These are phyloP conservation scores for Charadrius vociferus DNA, from an alignment of 2,113 vertebrate species.

Conservation along the genomic window DNA sequence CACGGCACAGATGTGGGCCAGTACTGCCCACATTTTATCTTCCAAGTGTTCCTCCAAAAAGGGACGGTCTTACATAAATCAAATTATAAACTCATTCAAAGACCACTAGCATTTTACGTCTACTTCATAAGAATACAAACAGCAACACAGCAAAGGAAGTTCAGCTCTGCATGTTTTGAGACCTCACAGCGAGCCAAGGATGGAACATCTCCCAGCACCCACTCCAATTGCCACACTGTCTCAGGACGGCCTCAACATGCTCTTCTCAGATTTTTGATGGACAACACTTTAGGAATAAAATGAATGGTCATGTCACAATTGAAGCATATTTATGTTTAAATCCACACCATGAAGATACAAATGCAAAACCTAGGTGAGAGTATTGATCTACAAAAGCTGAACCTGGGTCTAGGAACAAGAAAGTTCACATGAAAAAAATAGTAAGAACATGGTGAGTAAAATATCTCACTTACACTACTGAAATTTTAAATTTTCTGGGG, in stretches of 20 bases:
- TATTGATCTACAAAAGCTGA: not conserved
- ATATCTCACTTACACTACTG: not conserved
- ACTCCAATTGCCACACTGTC: not conserved
- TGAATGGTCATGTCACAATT: not conserved
- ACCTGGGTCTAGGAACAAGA: not conserved
- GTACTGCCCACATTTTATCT: not conserved
- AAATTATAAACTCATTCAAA: not conserved
- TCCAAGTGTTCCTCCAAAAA: not conserved
- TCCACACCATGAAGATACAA: accelerated
- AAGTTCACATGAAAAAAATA: not conserved
- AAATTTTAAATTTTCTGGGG: not conserved
- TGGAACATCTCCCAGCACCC: not conserved
- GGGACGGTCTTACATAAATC: not conserved
- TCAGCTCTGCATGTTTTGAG: not conserved
- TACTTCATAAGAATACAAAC: not conserved
- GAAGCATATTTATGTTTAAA: not conserved
- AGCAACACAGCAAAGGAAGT: not conserved
- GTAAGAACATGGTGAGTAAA: not conserved
- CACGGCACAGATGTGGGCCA: not conserved
- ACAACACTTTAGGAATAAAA: not conserved
- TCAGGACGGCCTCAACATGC: not conserved
- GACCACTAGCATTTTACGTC: not conserved
- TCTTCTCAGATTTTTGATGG: not conserved
- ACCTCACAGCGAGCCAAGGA: not conserved
- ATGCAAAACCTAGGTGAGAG: not conserved